Evolutionary conservation across 2,797 vertebrate species (phyloP), one percentile per base, ranked within the genome.

Genomic region (Eulemur mongoz): DNA sequence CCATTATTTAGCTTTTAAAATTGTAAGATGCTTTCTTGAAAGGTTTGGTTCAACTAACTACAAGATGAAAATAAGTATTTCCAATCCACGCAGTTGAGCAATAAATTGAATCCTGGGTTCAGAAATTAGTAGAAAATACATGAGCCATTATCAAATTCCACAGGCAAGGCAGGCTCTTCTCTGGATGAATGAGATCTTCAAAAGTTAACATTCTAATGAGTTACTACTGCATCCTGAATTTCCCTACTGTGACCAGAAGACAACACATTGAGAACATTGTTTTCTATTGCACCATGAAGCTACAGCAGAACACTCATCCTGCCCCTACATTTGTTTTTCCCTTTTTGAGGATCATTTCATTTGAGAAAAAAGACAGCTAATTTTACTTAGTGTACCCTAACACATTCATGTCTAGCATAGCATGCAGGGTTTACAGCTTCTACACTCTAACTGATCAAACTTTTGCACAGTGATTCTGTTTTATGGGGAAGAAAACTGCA

Each of bases 21-120:
- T 18, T 84, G 40, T 25, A 63, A 52, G 18, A 63, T 69, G 15
- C 45, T 92, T 96, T 94, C 79, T 84, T 96, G 30, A 11, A 96
- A 25, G 61, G 86, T 95, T 94, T 97, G 59, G 18, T 72, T 93
- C 89, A 91, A 57, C 30, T 78, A 95, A 94, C 7, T 50, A 38
- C 48, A 93, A 52, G 12, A 89, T 59, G 32, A 63, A n/a, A 78
- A 32, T 43, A 40, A 65, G 3, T 57, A 70, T 43, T 82, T 81
- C 27, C 89, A 89, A 92, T 32, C 45, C 72, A 76, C 4, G 22
- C 27, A 32, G 27, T 35, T 78, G 92, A 94, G 67, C 20, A 91
- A 76, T 59, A 80, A n/a, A 27, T 61, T 84, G 75, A 43, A 78
- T 69, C 40, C 50, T 85, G 14, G 23, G 11, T 93, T 93, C 35